These are phyloP conservation scores for Aphyosemion australe DNA, from an alignment of 2,113 vertebrate genomes.

Conservation along the genomic window DNA sequence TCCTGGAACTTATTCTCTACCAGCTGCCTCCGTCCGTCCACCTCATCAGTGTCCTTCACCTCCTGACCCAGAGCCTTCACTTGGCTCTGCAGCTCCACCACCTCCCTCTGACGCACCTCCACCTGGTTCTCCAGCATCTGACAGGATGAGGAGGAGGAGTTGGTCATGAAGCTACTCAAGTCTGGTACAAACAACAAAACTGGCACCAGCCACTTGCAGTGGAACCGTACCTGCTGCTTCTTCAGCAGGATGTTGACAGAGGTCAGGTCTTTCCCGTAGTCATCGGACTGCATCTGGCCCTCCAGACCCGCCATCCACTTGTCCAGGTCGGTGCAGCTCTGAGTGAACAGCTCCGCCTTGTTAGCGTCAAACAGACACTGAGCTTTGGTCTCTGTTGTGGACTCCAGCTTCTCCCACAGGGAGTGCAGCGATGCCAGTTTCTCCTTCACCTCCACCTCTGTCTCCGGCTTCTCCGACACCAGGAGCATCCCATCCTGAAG, in stretches of 20 bases:
- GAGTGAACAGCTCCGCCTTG: conserved; percentile 95
- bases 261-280: conserved; percentile 96
- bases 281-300: conserved; percentile 94
- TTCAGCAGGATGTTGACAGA: conserved; percentile 97
- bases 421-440: conserved; percentile 86
- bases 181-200: not conserved
- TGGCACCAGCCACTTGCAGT: not conserved
- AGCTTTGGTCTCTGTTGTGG: conserved; percentile 95
- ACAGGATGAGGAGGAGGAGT: too few relatives aligned
- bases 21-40: conserved; percentile 85
- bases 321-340: conserved; percentile 95
- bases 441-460: conserved; percentile 87
- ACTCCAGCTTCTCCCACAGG: conserved; percentile 94
- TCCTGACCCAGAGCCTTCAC: conserved; percentile 90
- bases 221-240: conserved; percentile 87
- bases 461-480: conserved; percentile 95
- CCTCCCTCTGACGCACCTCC: conserved; percentile 94
- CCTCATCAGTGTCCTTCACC: conserved; percentile 91
- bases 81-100: conserved; percentile 93
- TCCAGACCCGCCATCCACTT: conserved; percentile 92
- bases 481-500: conserved; percentile 89
- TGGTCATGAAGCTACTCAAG: not conserved
- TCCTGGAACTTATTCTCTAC: conserved; percentile 91
- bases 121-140: conserved; percentile 98
- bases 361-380: conserved; percentile 97